phyloP scores from a whole-genome alignment of 2,797 vertebrate genomes.

The Sebastes iracundus region DNA sequence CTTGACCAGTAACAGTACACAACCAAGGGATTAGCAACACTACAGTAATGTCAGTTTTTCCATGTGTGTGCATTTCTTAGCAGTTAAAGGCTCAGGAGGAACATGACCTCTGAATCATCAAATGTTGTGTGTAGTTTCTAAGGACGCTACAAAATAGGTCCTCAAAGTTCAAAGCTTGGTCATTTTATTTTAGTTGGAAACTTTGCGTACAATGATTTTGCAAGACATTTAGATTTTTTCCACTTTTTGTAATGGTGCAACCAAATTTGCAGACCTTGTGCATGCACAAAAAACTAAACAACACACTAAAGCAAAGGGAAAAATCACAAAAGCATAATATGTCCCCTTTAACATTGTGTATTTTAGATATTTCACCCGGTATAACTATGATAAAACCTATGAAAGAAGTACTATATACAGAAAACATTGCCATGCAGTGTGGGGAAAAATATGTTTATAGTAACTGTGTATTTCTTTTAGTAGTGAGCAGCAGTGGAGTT shows the following conservation, averaged over 20 bases:
- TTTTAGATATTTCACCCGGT: background rate
- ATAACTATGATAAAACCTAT: background rate
- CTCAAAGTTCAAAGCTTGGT: background rate
- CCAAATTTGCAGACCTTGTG: no score
- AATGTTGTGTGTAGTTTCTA: background rate
- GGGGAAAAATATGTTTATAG: background rate
- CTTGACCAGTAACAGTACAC: background rate
- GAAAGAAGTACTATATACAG: background rate
- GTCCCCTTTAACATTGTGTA: background rate
- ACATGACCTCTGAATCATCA: conserved; percentile 10
- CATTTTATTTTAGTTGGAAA: background rate
- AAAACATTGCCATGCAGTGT: background rate
- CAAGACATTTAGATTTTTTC: background rate
- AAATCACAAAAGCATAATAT: no score
- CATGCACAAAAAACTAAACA: no score
- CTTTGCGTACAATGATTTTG: background rate
- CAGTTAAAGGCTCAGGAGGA: background rate
- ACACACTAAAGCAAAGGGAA: no score
- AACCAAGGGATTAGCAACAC: background rate
- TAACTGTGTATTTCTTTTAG: background rate
- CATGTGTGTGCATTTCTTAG: background rate
- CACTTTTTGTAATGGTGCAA: no score
- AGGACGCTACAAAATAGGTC: background rate
- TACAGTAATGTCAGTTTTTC: background rate
- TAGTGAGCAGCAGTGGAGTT: conserved; percentile 38